phyloP scores from a whole-genome alignment of 2,888 invertebrate species.

The Ryuthela nishihirai region DNA sequence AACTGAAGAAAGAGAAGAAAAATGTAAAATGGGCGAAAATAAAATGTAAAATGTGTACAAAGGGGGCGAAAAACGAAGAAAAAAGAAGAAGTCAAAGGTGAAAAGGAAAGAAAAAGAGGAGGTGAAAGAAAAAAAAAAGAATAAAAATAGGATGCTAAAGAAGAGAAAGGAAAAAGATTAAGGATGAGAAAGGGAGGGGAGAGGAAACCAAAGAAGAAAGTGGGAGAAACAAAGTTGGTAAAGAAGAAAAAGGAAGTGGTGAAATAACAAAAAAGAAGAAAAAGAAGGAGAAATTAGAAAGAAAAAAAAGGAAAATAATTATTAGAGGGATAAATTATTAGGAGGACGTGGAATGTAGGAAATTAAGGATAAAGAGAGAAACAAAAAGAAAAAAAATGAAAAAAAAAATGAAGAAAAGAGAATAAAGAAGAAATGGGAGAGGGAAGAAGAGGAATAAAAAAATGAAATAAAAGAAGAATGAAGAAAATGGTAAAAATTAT shows the following conservation, averaged over 20 bases:
- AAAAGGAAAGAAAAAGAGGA: not conserved
- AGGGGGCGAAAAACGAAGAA: not conserved
- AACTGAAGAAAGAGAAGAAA: not conserved
- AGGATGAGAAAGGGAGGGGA: not conserved
- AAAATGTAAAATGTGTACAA: not conserved
- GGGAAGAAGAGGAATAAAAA: not conserved
- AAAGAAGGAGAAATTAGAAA: not conserved
- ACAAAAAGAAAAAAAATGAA: not conserved
- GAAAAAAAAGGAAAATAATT: not conserved
- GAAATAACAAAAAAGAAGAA: not conserved
- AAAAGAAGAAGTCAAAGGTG: not conserved
- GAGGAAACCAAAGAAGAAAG: not conserved
- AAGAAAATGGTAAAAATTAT: not conserved
- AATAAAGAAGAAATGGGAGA: not conserved
- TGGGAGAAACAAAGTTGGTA: not conserved
- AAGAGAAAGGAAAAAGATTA: not conserved
- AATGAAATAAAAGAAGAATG: not conserved
- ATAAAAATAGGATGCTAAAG: not conserved
- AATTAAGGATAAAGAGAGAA: not conserved
- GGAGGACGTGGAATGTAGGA: not conserved
- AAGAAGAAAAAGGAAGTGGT: not conserved
- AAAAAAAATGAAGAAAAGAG: not conserved
- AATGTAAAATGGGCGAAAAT: not conserved
- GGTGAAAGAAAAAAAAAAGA: not conserved
- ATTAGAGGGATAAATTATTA: not conserved